Base-by-base conservation (phyloP, 2,797 vertebrate genomes). In the Pangasius macronema region DNA sequence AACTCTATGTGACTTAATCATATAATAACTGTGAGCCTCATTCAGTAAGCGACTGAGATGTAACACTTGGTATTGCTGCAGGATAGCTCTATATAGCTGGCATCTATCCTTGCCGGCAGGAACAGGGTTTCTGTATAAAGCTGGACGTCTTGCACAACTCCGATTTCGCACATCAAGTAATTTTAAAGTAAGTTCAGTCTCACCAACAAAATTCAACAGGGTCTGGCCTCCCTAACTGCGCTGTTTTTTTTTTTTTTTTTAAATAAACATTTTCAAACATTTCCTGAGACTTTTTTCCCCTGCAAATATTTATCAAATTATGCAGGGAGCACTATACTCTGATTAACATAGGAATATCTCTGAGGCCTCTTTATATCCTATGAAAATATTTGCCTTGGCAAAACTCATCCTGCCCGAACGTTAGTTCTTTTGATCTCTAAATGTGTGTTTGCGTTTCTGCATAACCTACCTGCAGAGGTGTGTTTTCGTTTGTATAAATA, bases 51-150 rank as follows among this genome's bases (percentile, higher is more conserved):
- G 70, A 83, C 86, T 90, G 84, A 90, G 86, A 88, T 83, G 72
- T 85, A 82, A 85, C 82, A 85, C 87, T 88, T 88, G 88, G 73
- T 86, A 86, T 87, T 65, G 51, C 81, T 83, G 88, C 87, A 89
- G 87, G 87, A 86, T 84, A 86, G 89, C 82, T 86, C 75, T 86
- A 87, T 79, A 82, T 65, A 85, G 63, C 86, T 89, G 67, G 83
- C 86, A 76, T 87, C 84, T 87, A 86, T 91, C 82, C 82, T 70
- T 87, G 82, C 87, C 72, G 53, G 88, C 89, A 90, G 90, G 73
- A 90, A 90, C 90, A 90, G 90, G 89, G 89, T 89, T 91, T 83
- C 81, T 82, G 84, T 85, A 85, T 81, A 83, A 83, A 83, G 76
- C 81, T 86, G 83, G 82, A 88, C 80, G 55, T 87, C 88, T 89